Conservation (phyloP, 2,888 invertebrate genomes). For the Eupeodes luniger region DNA sequence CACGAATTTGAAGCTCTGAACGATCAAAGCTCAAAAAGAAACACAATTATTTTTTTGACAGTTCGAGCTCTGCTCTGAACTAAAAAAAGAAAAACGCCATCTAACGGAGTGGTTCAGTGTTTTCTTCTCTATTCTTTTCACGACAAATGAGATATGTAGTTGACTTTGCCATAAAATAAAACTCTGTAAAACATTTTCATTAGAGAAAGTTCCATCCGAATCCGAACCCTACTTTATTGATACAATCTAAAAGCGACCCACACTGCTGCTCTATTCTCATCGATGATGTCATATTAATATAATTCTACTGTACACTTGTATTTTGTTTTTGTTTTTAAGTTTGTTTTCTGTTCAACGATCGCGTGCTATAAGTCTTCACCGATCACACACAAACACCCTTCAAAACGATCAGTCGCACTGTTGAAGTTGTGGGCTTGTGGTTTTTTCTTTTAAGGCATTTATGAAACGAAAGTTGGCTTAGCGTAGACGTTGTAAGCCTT, state of each 20-base stretch:
- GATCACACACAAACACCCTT: conserved; percentile 67
- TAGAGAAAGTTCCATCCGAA: neutral
- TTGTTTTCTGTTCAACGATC: conserved; percentile 39
- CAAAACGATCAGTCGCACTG: conserved; percentile 43
- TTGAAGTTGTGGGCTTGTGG: conserved; percentile 33
- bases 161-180: too few species aligned
- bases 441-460: conserved; percentile 31
- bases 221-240: neutral
- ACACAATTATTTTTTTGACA: too few species aligned
- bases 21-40: too few species aligned
- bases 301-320: conserved; percentile 43
- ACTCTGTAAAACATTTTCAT: too few species aligned
- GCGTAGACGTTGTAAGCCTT: conserved; percentile 29
- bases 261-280: conserved; percentile 58
- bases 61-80: too few species aligned
- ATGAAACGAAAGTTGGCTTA: conserved; percentile 45
- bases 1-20: too few species aligned
- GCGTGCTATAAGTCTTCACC: conserved; percentile 61
- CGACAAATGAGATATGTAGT: too few species aligned
- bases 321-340: neutral
- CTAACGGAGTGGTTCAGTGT: too few species aligned
- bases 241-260: conserved; percentile 35
- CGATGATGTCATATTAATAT: conserved; percentile 65
- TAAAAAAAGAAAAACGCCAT: too few species aligned
- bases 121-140: too few species aligned